These are phyloP conservation scores for Siphamia tubifer DNA, from an alignment of 2,113 vertebrate species.

Conservation along the genomic window DNA sequence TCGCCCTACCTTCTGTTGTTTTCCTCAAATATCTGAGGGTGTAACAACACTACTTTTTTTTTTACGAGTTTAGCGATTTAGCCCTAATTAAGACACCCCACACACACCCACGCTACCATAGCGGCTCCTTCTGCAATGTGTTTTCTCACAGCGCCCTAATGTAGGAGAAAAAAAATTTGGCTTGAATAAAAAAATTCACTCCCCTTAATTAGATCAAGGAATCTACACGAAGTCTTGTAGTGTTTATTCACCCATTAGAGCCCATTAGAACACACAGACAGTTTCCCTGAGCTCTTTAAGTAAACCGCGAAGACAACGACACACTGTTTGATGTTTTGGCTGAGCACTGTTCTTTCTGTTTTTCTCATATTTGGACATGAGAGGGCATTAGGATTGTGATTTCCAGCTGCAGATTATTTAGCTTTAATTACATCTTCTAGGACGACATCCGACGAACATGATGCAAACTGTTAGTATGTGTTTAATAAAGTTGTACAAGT, in stretches of 20 bases:
- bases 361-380: slow-evolving; percentile 15
- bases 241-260: slow-evolving; percentile 63
- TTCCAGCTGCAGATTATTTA: slow-evolving; percentile 18
- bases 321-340: slow-evolving; percentile 53
- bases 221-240: slow-evolving; percentile 48
- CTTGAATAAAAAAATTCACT: slow-evolving; percentile 43
- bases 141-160: slow-evolving; percentile 16
- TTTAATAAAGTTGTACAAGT: background rate
- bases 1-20: slow-evolving; percentile 64
- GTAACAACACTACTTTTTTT: slow-evolving; percentile 12
- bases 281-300: slow-evolving; percentile 54
- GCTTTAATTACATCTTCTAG: slow-evolving; percentile 1
- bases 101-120: slow-evolving; percentile 24
- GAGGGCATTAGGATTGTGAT: background rate
- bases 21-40: slow-evolving; percentile 46
- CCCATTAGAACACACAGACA: slow-evolving; percentile 53
- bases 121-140: slow-evolving; percentile 23
- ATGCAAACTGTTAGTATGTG: background rate
- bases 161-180: slow-evolving; percentile 34
- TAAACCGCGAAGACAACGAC: slow-evolving; percentile 43
- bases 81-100: slow-evolving; percentile 47
- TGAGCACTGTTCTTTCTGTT: background rate
- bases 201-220: slow-evolving; percentile 66
- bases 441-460: background rate
- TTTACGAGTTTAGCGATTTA: slow-evolving; percentile 34